Evolutionary conservation across 2,113 vertebrate species (phyloP).

Genomic region (Crotalus viridis): DNA sequence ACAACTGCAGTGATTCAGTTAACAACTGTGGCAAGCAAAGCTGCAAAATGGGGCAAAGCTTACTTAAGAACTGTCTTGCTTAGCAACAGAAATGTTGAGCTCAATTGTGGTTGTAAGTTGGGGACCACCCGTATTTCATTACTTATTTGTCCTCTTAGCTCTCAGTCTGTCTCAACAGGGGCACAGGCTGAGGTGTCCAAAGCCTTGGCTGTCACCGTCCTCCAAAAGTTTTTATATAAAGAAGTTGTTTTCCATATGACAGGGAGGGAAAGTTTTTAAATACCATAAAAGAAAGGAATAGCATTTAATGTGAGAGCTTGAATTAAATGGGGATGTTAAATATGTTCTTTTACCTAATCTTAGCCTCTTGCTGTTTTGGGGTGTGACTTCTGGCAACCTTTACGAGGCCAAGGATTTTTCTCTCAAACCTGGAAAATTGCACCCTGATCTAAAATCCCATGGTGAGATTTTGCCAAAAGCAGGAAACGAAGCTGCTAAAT

Average conservation of each 20-base stretch:
- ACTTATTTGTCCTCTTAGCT: background rate
- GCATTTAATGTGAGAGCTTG: background rate
- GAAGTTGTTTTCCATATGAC: no score
- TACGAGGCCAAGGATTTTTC: background rate
- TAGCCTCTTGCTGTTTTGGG: background rate
- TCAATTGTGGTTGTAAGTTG: no score
- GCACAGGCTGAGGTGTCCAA: background rate
- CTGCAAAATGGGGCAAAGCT: no score
- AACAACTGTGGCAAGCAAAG: no score
- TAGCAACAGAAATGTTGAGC: no score
- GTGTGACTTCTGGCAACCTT: background rate
- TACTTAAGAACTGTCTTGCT: no score
- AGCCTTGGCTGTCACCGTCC: background rate
- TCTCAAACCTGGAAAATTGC: background rate
- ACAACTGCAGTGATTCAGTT: no score
- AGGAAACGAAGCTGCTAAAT: constrained; percentile 26
- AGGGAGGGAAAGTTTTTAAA: no score
- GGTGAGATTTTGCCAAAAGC: constrained; percentile 17
- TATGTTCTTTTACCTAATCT: background rate
- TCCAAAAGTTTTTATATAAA: background rate
- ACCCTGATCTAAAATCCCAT: background rate
- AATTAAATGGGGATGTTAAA: background rate
- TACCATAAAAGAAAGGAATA: background rate
- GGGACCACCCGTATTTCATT: background rate
- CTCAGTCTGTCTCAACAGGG: background rate